Evolutionary conservation across 2,888 invertebrate genomes (phyloP).

Genomic region (Cephus spinipes): DNA sequence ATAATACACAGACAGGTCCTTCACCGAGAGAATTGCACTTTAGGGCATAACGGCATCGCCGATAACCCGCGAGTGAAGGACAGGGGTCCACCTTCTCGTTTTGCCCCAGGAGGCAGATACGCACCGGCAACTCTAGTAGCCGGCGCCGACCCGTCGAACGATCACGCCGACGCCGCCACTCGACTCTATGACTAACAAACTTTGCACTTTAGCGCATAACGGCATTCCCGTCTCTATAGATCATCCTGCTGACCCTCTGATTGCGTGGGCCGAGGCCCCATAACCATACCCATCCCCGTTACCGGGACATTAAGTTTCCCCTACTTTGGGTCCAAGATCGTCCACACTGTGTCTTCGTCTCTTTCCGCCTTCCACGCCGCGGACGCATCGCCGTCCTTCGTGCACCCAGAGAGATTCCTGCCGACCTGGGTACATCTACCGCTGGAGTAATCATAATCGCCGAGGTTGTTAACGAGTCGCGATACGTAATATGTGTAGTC

Average conservation of each 20-base stretch:
- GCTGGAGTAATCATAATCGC: no score
- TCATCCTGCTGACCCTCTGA: slow-evolving; percentile 59
- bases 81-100: no score
- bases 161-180: slow-evolving; percentile 30
- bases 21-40: slow-evolving; percentile 48
- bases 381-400: slow-evolving; percentile 9
- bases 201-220: slow-evolving; percentile 66
- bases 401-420: neutral
- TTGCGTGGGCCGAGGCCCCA: slow-evolving; percentile 58
- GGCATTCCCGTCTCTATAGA: slow-evolving; percentile 59
- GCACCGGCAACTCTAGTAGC: slow-evolving; percentile 13
- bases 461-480: no score
- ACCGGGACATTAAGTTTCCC: slow-evolving; percentile 47
- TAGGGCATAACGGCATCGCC: slow-evolving; percentile 61
- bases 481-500: no score
- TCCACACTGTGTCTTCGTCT: neutral
- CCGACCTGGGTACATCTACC: no score
- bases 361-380: neutral
- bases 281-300: slow-evolving; percentile 42
- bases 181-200: slow-evolving; percentile 64
- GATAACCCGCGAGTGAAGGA: slow-evolving; percentile 36
- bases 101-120: slow-evolving; percentile 17
- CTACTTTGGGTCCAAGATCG: slow-evolving; percentile 31
- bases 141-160: no score
- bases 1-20: no score